Evolutionary conservation across 2,888 invertebrate species (phyloP).

Genomic region (Tetrapedia diversipes): DNA sequence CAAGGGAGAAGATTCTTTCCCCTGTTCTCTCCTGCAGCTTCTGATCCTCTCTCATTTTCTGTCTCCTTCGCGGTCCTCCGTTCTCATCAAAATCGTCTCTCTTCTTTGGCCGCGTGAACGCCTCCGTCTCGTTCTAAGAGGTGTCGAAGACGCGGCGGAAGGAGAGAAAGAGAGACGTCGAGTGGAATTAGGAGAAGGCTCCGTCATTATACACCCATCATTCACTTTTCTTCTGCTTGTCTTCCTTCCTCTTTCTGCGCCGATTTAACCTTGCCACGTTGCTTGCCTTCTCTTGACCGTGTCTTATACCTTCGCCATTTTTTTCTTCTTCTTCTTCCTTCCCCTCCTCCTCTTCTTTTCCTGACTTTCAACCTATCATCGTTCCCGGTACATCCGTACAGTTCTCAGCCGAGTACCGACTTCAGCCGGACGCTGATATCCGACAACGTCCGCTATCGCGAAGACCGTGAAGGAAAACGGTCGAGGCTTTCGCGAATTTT

Average conservation of each 20-base stretch:
- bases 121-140: conserved; percentile 26
- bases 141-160: conserved; percentile 18
- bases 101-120: conserved; percentile 35
- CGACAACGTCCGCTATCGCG: conserved; percentile 10
- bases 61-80: conserved; percentile 46
- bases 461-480: conserved; percentile 18
- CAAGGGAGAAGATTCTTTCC: conserved; percentile 63
- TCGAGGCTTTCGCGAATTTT: neutral
- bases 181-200: conserved; percentile 76
- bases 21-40: conserved; percentile 52
- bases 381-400: conserved; percentile 1
- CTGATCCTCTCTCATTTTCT: conserved; percentile 65
- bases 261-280: conserved; percentile 43
- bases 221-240: conserved; percentile 69
- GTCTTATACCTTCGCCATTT: conserved; percentile 28
- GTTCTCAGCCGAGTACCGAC: neutral
- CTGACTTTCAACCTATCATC: neutral
- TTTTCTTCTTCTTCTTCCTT: neutral
- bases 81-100: conserved; percentile 39
- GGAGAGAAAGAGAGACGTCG: conserved; percentile 41
- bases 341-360: conserved; percentile 4
- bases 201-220: conserved; percentile 79
- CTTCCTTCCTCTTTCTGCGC: conserved; percentile 45
- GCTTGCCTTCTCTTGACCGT: conserved; percentile 35
- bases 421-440: conserved; percentile 3